phyloP scores from a whole-genome alignment of 2,888 invertebrate species.

The Callosobruchus maculatus region DNA sequence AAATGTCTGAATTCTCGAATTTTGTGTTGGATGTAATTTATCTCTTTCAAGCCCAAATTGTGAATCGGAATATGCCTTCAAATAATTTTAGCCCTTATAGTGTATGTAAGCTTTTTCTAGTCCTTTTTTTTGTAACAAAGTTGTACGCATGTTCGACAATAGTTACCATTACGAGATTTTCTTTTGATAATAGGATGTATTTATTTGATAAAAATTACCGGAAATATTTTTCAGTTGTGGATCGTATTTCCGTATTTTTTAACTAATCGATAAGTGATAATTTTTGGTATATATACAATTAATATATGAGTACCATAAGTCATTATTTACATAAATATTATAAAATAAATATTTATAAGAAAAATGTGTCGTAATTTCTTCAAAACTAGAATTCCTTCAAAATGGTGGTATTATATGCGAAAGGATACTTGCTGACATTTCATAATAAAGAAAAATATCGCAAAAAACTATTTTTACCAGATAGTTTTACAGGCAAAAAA shows the following conservation, averaged over 20 bases:
- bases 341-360: constrained; percentile 28
- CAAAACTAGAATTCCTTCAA: constrained; percentile 6
- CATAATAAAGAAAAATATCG: too few relatives aligned
- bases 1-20: too few relatives aligned
- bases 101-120: not conserved
- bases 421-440: too few relatives aligned
- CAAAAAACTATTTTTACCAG: too few relatives aligned
- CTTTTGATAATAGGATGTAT: constrained; percentile 10
- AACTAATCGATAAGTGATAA: constrained; percentile 31
- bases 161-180: constrained; percentile 33
- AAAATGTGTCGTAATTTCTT: not conserved
- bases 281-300: constrained; percentile 33
- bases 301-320: constrained; percentile 30
- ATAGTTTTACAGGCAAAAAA: too few relatives aligned
- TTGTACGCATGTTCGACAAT: constrained; percentile 34
- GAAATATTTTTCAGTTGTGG: constrained; percentile 12
- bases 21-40: too few relatives aligned
- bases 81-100: not conserved
- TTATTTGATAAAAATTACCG: constrained; percentile 14
- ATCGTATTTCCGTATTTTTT: constrained; percentile 23
- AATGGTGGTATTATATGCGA: too few relatives aligned
- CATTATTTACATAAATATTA: constrained; percentile 33
- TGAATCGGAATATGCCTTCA: not conserved
- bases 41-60: too few relatives aligned
- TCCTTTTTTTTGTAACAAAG: constrained; percentile 1